These are phyloP conservation scores for Chamaedrilus cognettii DNA, from an alignment of 2,888 invertebrate species.

Conservation along the genomic window DNA sequence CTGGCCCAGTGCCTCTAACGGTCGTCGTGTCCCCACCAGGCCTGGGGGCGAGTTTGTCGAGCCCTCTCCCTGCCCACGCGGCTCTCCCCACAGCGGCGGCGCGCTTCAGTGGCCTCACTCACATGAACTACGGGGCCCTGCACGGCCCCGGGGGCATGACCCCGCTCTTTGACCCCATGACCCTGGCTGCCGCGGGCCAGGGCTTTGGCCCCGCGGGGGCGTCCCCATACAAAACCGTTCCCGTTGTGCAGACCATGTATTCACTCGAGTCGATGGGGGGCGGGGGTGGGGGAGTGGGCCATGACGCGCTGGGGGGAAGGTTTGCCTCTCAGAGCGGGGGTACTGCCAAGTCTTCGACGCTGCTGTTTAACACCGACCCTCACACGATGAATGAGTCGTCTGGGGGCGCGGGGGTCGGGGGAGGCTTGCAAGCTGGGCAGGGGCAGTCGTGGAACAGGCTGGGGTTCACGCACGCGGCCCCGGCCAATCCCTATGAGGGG, in stretches of 20 bases:
- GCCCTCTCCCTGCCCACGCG: constrained; percentile 19
- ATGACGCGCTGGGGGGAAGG: not conserved
- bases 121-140: constrained; percentile 20
- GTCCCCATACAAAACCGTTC: constrained; percentile 43
- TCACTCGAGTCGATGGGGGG: constrained; percentile 38
- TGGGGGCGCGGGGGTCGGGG: not conserved
- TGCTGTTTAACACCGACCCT: constrained; percentile 25
- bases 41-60: constrained; percentile 5
- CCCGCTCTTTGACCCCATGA: constrained; percentile 27
- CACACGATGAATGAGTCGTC: constrained; percentile 25
- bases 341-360: constrained; percentile 1
- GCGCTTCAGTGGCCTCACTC: constrained; percentile 17
- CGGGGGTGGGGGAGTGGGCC: not conserved
- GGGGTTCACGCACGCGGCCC: not conserved
- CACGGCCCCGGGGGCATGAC: constrained; percentile 18
- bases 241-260: constrained; percentile 40
- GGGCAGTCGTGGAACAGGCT: not conserved
- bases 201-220: constrained; percentile 4
- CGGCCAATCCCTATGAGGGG: not conserved
- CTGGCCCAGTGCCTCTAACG: too few species aligned
- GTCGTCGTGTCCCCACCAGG: too few species aligned
- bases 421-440: not conserved
- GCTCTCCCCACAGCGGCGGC: constrained; percentile 16
- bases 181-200: not conserved
- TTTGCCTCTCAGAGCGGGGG: not conserved